These are phyloP conservation scores for Melinaea menophilus DNA, from an alignment of 2,888 invertebrate species.

Conservation along the genomic window DNA sequence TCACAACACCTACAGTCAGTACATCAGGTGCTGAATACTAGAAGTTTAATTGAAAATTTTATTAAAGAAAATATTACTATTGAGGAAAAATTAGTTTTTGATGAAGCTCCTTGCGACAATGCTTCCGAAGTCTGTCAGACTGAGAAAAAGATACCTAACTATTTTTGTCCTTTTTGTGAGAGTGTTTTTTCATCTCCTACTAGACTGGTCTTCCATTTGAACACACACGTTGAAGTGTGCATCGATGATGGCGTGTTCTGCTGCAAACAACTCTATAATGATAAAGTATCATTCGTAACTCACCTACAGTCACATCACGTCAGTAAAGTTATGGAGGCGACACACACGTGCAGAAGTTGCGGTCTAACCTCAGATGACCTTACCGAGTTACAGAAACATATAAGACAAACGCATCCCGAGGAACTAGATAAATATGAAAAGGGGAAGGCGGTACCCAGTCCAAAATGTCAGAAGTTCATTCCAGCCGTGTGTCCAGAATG, in stretches of 20 bases:
- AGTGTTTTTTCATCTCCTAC: constrained; percentile 51
- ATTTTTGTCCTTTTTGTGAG: constrained; percentile 54
- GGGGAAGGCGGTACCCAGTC: constrained; percentile 30
- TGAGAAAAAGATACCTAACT: constrained; percentile 31
- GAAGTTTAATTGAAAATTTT: constrained; percentile 39
- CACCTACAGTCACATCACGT: constrained; percentile 51
- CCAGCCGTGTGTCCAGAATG: constrained; percentile 71
- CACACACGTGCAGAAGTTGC: constrained; percentile 46
- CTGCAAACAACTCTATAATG: constrained; percentile 41
- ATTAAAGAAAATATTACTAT: constrained; percentile 54
- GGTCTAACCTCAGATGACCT: constrained; percentile 37
- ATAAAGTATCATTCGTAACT: constrained; percentile 43
- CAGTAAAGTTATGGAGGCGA: constrained; percentile 10
- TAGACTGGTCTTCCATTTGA: constrained; percentile 53
- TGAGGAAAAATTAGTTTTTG: constrained; percentile 46
- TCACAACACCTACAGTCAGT: constrained; percentile 42
- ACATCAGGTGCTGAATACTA: constrained; percentile 38
- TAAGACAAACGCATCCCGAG: constrained; percentile 21
- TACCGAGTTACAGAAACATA: constrained; percentile 23
- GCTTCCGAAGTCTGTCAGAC: constrained; percentile 22
- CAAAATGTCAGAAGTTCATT: constrained; percentile 51
- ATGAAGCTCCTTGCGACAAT: constrained; percentile 39
- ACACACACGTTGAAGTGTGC: constrained; percentile 46
- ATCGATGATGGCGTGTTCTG: constrained; percentile 44
- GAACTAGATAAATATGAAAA: constrained; percentile 8